Evolutionary conservation across 1,140 invertebrate genomes (phyloP).

Genomic region (Musca vetustissima): DNA sequence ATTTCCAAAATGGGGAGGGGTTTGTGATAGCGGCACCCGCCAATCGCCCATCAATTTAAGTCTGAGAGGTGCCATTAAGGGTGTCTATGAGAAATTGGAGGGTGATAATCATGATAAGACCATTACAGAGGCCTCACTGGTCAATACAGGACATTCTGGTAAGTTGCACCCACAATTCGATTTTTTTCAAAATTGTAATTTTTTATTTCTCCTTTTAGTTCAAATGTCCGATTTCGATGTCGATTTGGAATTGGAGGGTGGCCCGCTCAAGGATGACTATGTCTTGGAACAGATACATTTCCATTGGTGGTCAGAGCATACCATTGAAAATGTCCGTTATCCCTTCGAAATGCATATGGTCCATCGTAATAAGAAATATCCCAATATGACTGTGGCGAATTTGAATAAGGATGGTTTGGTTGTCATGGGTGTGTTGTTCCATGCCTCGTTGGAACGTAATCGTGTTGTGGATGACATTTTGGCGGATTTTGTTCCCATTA

Average conservation of each 20-base stretch:
- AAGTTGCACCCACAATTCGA: slow-evolving; percentile 26
- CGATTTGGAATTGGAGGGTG: slow-evolving; percentile 57
- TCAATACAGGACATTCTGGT: slow-evolving; percentile 61
- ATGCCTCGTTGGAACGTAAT: slow-evolving; percentile 58
- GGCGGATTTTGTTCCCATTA: slow-evolving; percentile 40
- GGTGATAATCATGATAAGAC: slow-evolving; percentile 53
- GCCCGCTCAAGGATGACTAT: slow-evolving; percentile 59
- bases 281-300: slow-evolving; percentile 72
- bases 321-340: slow-evolving; percentile 62
- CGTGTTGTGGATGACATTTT: slow-evolving; percentile 43
- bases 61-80: slow-evolving; percentile 41
- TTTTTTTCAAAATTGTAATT: not conserved
- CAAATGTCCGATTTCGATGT: slow-evolving; percentile 54
- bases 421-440: slow-evolving; percentile 70
- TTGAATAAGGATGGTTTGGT: slow-evolving; percentile 65
- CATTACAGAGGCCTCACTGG: slow-evolving; percentile 44
- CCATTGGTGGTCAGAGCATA: slow-evolving; percentile 80
- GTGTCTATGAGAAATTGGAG: slow-evolving; percentile 49
- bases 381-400: slow-evolving; percentile 60
- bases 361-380: slow-evolving; percentile 65
- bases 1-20: slow-evolving; percentile 56
- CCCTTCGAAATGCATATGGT: slow-evolving; percentile 71
- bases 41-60: slow-evolving; percentile 59
- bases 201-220: slow-evolving; percentile 46
- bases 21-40: slow-evolving; percentile 53